These are phyloP conservation scores for Platycercus adscitus DNA, from an alignment of 2,113 vertebrate genomes.

Conservation along the genomic window DNA sequence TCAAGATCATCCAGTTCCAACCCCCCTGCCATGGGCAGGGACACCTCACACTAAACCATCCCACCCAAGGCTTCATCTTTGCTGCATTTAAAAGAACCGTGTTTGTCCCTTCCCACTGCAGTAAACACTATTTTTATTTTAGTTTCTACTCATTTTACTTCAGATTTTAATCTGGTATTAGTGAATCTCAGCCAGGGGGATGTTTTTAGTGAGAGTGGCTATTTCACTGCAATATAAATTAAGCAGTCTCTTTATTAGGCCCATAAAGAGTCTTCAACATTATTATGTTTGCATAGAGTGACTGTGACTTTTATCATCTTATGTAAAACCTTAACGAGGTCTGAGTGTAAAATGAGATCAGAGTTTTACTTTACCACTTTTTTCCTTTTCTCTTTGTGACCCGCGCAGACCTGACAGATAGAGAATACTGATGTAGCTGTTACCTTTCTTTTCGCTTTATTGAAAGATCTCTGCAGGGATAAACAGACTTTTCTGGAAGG, in stretches of 20 bases:
- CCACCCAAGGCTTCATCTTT: too few relatives aligned
- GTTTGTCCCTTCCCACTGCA: neutral
- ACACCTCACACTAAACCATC: too few relatives aligned
- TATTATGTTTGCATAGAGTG: neutral
- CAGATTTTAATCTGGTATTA: neutral
- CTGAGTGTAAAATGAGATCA: slow-evolving; percentile 23
- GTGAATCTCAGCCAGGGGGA: neutral
- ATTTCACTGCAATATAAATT: neutral
- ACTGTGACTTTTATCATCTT: neutral
- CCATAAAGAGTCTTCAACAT: neutral
- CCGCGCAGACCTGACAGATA: neutral
- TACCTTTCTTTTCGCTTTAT: neutral
- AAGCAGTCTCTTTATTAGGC: neutral
- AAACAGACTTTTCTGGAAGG: neutral
- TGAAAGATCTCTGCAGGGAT: slow-evolving; percentile 12
- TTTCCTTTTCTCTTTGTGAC: neutral
- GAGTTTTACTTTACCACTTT: neutral
- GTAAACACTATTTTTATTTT: neutral
- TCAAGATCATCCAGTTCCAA: too few relatives aligned
- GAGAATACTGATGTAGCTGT: neutral
- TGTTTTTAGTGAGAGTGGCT: neutral
- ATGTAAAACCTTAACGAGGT: slow-evolving; percentile 7
- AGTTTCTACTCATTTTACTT: neutral
- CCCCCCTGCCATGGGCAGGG: too few relatives aligned
- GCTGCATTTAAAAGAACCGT: neutral